These are phyloP conservation scores for Drosophila kanekoi DNA, from an alignment of 2,888 invertebrate species.

Conservation along the genomic window DNA sequence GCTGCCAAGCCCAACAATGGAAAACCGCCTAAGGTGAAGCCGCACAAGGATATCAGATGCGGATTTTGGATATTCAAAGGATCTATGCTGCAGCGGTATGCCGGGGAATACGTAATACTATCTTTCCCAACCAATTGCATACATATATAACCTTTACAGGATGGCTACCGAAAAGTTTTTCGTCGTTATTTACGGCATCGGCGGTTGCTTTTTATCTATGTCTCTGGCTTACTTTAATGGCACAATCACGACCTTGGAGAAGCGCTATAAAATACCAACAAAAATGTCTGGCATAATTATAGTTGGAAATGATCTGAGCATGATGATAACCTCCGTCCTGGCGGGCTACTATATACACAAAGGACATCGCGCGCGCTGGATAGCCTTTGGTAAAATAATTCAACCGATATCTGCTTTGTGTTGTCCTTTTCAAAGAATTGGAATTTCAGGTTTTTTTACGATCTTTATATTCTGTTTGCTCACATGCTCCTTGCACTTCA, in stretches of 20 bases:
- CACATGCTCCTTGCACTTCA: constrained; percentile 88
- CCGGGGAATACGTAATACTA: too few species aligned
- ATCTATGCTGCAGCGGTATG: constrained; percentile 86
- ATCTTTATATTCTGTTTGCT: constrained; percentile 88
- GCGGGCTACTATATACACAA: constrained; percentile 89
- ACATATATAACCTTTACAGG: constrained; percentile 48
- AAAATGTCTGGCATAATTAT: constrained; percentile 89
- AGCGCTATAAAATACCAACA: constrained; percentile 90
- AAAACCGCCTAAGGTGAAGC: constrained; percentile 20
- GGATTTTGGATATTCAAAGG: constrained; percentile 88
- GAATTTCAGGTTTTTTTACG: constrained; percentile 85
- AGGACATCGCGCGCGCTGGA: constrained; percentile 90
- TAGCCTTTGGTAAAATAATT: constrained; percentile 86
- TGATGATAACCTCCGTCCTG: constrained; percentile 88
- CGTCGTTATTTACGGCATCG: constrained; percentile 88
- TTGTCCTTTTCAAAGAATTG: not conserved
- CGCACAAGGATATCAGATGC: constrained; percentile 84
- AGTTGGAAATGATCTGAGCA: constrained; percentile 90
- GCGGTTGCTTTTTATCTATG: constrained; percentile 89
- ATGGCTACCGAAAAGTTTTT: constrained; percentile 84
- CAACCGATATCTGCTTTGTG: not conserved
- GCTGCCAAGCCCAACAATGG: not conserved
- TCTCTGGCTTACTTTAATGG: constrained; percentile 90
- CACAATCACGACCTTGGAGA: constrained; percentile 90
- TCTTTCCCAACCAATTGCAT: too few species aligned